Percentiles rank a stretch among this genome's conserved stretches.
These are phyloP conservation scores for Podabrus alpinus DNA, from an alignment of 2,888 invertebrate species.

Conservation along the genomic window DNA sequence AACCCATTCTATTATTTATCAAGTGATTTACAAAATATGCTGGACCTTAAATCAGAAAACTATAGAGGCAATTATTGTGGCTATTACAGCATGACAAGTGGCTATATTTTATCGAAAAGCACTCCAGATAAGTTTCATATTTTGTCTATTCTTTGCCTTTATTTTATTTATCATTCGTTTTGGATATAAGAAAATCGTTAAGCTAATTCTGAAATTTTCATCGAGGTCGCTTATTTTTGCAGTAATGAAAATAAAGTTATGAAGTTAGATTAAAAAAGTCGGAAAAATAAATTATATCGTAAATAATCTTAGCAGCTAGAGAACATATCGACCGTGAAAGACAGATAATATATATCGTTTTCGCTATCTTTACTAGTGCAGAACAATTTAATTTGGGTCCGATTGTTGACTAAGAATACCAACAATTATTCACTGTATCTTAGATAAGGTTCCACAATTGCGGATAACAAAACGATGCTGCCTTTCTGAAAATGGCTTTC, in stretches of 20 bases:
- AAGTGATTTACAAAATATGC: background rate
- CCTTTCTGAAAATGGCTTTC: background rate
- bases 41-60: background rate
- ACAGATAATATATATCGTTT: background rate
- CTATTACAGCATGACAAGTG: background rate
- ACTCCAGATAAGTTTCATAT: background rate
- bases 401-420: constrained; percentile 4
- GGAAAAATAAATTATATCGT: background rate
- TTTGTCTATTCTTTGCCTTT: background rate
- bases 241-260: background rate
- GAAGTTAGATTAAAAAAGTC: background rate
- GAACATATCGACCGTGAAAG: background rate
- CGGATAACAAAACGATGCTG: background rate
- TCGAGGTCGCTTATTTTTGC: background rate
- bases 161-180: background rate
- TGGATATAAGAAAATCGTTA: background rate
- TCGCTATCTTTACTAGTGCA: background rate
- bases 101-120: background rate
- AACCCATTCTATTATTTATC: background rate
- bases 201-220: background rate
- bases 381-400: background rate
- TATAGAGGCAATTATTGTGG: background rate
- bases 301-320: background rate
- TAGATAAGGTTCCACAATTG: background rate
- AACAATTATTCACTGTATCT: constrained; percentile 5